A percentile compares a stretch with the other conserved stretches of the same genome.
phyloP scores from a whole-genome alignment of 2,113 vertebrate genomes.

The Thunnus thynnus region DNA sequence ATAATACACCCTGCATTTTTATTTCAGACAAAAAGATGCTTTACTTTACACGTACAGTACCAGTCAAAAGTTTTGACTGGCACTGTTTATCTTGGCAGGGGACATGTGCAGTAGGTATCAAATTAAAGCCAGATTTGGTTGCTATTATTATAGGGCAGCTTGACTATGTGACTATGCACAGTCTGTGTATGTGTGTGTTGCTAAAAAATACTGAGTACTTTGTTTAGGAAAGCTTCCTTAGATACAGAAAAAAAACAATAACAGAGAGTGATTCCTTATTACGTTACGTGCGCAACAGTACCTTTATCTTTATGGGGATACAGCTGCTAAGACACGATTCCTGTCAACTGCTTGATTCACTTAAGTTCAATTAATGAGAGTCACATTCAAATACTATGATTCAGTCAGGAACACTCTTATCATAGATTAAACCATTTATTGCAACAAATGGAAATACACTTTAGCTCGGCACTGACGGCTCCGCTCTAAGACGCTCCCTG shows the following conservation, averaged over 20 bases:
- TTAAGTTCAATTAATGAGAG: neutral
- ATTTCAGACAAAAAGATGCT: fast-evolving
- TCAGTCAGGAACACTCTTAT: no score
- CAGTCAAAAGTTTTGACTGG: no score
- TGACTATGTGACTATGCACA: slow-evolving; percentile 5
- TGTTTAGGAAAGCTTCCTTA: neutral
- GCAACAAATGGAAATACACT: no score
- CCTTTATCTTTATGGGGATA: neutral
- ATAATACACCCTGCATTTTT: neutral
- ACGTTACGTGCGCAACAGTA: neutral
- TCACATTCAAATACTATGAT: slow-evolving; percentile 15
- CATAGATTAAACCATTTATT: no score
- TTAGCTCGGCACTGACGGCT: no score
- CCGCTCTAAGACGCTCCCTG: no score
- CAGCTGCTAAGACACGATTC: neutral
- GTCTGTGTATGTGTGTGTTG: neutral
- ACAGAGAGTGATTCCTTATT: neutral
- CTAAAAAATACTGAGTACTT: neutral
- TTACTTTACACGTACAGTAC: neutral
- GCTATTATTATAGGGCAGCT: neutral
- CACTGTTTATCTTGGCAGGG: neutral
- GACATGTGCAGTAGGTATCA: neutral
- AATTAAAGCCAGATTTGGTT: neutral
- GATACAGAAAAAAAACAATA: neutral
- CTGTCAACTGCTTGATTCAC: slow-evolving; percentile 17